Base-by-base conservation (phyloP, 2,113 vertebrate genomes). In the Nothoprocta perdicaria region DNA sequence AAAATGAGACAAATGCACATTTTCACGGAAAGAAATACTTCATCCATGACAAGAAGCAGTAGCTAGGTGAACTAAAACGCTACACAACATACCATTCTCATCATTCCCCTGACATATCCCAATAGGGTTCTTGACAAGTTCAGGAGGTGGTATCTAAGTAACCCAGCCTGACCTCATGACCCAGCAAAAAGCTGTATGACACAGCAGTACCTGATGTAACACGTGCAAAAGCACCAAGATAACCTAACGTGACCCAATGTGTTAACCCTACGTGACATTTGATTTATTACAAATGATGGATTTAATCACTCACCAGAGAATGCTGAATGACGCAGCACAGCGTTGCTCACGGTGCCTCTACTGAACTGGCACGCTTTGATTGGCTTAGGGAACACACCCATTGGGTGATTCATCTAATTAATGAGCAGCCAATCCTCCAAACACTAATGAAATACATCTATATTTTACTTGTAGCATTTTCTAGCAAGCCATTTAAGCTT, bases 391-490 rank as follows among this genome's bases (percentile, higher is more conserved):
- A 96, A 75, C 38, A 79, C 80, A 88, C 91, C 91, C 94, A 65
- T 91, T 83, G 88, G 76, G 76, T 93, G 96, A 96, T 89, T 96
- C 93, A 96, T 88, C 83, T 95, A 95, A 93, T 95, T 93, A 96
- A 93, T 80, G 86, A 80, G 83, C 14, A 5, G 67, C 83, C 82
- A 82, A 41, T 88, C 80, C 83, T 84, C 68, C 81, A 87, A 83
- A 46, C 3, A 3, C 60, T 95, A 94, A 96, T 92, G 94, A 94
- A 93, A 93, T 68, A 62, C 86, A 84, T 90, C 60, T 92, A 75
- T 95, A 0, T 95, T 94, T 90, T 80, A 91, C 66, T 90, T 92
- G 80, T 89, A 92, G 89, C 80, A 94, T 93, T 96, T 93, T 84
- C 89, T 92, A 95, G 84, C 92, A 94, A 96, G 35, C 46, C 55